Evolutionary conservation across 2,797 vertebrate genomes (phyloP).

Genomic region (Streptopelia turtur): DNA sequence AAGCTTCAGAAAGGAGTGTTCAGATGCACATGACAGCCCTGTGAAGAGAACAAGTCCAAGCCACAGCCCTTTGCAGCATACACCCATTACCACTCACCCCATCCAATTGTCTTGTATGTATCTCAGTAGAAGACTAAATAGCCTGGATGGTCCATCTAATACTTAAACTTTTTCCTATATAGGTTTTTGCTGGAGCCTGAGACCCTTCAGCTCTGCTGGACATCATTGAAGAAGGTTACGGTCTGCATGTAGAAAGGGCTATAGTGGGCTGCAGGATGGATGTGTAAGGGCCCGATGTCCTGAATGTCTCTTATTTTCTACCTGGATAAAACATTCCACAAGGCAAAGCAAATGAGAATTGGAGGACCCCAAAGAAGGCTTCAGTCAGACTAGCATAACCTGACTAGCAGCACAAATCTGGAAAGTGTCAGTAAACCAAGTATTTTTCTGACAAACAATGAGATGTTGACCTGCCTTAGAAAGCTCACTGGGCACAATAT

Average conservation of each 20-base stretch:
- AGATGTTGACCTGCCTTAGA: slow-evolving; percentile 15
- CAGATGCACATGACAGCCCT: background rate
- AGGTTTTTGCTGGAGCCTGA: background rate
- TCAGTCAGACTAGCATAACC: background rate
- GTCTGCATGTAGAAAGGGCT: background rate
- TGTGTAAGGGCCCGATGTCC: background rate
- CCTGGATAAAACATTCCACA: background rate
- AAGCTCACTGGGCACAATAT: background rate
- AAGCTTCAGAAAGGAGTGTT: background rate
- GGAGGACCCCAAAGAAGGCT: background rate
- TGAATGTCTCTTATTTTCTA: background rate
- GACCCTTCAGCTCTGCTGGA: background rate
- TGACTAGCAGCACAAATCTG: background rate
- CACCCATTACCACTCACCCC: background rate
- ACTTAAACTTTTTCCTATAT: background rate
- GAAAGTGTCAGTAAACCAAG: background rate
- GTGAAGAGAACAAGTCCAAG: background rate
- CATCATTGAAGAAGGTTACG: background rate
- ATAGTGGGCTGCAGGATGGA: background rate
- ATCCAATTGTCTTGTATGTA: background rate
- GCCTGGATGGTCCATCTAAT: background rate
- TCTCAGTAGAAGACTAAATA: background rate
- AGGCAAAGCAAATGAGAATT: background rate
- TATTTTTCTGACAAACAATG: slow-evolving; percentile 10
- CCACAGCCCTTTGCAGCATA: background rate